phyloP scores from a whole-genome alignment of 2,113 vertebrate genomes.

The Elephantulus edwardii region DNA sequence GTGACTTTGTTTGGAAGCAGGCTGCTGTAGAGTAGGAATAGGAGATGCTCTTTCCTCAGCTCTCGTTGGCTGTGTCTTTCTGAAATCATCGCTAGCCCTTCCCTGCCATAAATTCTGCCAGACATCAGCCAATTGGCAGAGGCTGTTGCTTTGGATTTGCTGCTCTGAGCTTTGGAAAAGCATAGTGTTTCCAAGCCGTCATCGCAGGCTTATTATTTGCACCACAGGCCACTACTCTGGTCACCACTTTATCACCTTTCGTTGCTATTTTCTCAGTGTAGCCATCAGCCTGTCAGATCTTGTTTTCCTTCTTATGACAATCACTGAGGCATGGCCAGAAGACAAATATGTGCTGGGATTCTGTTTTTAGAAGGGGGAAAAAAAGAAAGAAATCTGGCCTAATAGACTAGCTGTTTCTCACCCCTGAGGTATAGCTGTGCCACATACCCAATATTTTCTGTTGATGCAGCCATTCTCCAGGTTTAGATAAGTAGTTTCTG shows the following conservation, averaged over 20 bases:
- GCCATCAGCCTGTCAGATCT: slow-evolving; percentile 42
- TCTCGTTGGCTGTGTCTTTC: neutral
- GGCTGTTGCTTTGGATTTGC: neutral
- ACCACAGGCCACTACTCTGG: neutral
- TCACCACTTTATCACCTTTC: slow-evolving; percentile 5
- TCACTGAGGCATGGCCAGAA: slow-evolving; percentile 24
- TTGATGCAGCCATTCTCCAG: neutral
- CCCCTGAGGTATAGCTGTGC: neutral
- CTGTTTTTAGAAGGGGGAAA: neutral
- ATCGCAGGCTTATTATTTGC: neutral
- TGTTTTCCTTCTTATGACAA: slow-evolving; percentile 43
- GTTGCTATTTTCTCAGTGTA: neutral
- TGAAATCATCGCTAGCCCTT: neutral
- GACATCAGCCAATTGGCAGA: slow-evolving; percentile 7
- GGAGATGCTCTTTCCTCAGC: neutral
- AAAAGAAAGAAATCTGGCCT: neutral
- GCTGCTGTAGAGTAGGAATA: neutral
- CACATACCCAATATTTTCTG: slow-evolving; percentile 11
- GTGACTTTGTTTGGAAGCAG: neutral
- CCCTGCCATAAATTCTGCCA: neutral
- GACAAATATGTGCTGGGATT: neutral
- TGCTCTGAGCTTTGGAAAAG: neutral
- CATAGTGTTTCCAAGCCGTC: neutral
- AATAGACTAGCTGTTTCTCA: neutral
- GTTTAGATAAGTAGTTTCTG: slow-evolving; percentile 9